A percentile compares a stretch with the other conserved stretches of the same genome.
phyloP scores from a whole-genome alignment of 1,140 invertebrate genomes.

The Chrysomallon squamiferum region DNA sequence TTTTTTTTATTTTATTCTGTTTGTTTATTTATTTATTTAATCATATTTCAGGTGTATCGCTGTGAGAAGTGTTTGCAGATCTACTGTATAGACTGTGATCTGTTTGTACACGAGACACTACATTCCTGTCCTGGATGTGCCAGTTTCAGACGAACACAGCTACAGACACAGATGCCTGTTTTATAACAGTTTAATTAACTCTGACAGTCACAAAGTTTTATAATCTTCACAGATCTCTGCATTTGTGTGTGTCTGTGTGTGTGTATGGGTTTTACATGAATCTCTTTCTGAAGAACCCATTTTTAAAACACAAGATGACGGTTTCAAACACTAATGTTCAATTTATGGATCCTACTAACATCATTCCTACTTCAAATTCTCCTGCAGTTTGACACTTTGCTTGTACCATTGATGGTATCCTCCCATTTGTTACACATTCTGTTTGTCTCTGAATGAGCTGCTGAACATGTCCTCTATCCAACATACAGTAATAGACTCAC shows the following conservation, averaged over 20 bases:
- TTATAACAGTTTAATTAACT: slow-evolving; percentile 4
- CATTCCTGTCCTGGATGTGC: slow-evolving; percentile 96
- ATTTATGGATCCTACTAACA: neutral
- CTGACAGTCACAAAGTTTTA: slow-evolving; percentile 8
- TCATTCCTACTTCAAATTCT: too few relatives aligned
- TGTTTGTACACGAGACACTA: slow-evolving; percentile 90
- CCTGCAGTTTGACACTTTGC: too few relatives aligned
- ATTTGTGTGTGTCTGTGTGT: neutral
- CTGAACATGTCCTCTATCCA: too few relatives aligned
- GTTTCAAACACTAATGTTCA: neutral
- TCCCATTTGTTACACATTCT: too few relatives aligned
- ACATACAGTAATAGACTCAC: too few relatives aligned
- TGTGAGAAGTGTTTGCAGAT: slow-evolving; percentile 80
- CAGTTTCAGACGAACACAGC: slow-evolving; percentile 45
- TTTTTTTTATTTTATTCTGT: neutral
- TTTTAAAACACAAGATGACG: neutral
- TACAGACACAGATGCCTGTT: slow-evolving; percentile 1
- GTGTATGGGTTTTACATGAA: slow-evolving; percentile 1
- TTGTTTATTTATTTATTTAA: too few relatives aligned
- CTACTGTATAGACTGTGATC: slow-evolving; percentile 94
- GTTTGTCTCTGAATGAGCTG: too few relatives aligned
- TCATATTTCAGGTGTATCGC: slow-evolving; percentile 58
- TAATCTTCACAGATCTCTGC: neutral
- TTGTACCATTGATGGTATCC: too few relatives aligned
- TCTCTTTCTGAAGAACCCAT: neutral